These are phyloP conservation scores for Pherbina coryleti DNA, from an alignment of 2,888 invertebrate genomes.

Conservation along the genomic window DNA sequence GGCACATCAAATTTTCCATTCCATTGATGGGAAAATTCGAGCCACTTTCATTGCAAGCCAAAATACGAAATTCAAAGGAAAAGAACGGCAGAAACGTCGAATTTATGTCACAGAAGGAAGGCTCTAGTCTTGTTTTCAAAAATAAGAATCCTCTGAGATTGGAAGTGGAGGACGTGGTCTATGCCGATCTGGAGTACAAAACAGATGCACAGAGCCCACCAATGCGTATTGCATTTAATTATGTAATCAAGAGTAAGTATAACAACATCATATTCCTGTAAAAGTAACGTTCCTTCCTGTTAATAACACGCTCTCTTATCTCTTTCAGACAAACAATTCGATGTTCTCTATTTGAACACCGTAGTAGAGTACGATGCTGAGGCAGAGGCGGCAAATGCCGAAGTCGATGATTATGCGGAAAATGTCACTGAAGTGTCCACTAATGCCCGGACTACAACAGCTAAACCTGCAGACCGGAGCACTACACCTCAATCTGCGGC, in stretches of 20 bases:
- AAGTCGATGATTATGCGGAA: not conserved
- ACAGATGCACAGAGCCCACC: not conserved
- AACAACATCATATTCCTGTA: not conserved
- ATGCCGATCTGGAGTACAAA: not conserved
- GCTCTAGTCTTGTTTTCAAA: not conserved
- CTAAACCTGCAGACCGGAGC: not conserved
- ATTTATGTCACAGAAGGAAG: not conserved
- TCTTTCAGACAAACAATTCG: conserved; percentile 20
- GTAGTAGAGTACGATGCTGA: not conserved
- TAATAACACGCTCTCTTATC: not conserved
- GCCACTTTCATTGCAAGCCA: conserved; percentile 2
- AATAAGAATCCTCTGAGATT: not conserved
- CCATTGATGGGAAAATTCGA: not conserved
- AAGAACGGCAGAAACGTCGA: not conserved
- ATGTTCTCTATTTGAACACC: not conserved
- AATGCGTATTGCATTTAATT: not conserved
- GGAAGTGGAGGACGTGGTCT: not conserved
- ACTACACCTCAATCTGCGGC: not conserved
- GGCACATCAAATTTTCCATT: conserved; percentile 10
- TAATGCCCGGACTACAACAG: not conserved
- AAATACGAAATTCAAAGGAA: not conserved
- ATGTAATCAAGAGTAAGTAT: conserved; percentile 15
- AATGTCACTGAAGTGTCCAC: not conserved
- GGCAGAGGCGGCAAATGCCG: not conserved
- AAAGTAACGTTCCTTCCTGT: not conserved